phyloP scores from a whole-genome alignment of 2,113 vertebrate species.

The Alouatta palliata region DNA sequence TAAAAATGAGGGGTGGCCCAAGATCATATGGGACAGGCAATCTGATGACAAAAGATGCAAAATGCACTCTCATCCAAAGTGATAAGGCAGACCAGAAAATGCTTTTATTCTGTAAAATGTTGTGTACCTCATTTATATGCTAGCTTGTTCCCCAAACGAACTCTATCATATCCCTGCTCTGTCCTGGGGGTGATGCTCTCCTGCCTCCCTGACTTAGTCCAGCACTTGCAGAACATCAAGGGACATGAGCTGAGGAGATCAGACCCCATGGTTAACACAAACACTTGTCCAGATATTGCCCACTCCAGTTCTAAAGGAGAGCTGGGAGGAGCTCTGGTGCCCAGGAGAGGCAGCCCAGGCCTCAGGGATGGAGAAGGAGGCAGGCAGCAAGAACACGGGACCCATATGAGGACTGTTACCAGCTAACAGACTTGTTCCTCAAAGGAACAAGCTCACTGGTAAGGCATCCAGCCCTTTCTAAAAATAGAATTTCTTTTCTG shows the following conservation, averaged over 20 bases:
- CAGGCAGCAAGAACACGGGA: rapidly evolving
- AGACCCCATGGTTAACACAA: not conserved
- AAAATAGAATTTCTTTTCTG: not conserved
- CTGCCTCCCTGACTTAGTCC: no score
- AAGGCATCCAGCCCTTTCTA: not conserved
- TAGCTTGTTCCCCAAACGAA: not conserved
- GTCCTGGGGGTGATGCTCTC: not conserved
- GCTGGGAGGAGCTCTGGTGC: not conserved
- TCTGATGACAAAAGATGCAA: not conserved
- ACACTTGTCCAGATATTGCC: not conserved
- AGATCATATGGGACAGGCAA: not conserved
- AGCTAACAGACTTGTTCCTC: not conserved
- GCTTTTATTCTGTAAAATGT: not conserved
- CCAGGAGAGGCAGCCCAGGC: not conserved
- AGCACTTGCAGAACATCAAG: not conserved
- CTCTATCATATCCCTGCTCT: not conserved
- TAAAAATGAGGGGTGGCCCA: not conserved
- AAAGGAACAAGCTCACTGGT: not conserved
- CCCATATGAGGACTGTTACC: not conserved
- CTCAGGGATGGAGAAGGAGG: not conserved
- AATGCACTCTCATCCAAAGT: not conserved
- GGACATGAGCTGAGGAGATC: not conserved
- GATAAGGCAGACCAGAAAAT: not conserved
- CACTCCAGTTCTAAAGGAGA: not conserved
- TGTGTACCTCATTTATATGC: not conserved